Evolutionary conservation across 1,140 invertebrate genomes (phyloP), one percentile per base, ranked within the genome.

Genomic region (Orchestia grillus): DNA sequence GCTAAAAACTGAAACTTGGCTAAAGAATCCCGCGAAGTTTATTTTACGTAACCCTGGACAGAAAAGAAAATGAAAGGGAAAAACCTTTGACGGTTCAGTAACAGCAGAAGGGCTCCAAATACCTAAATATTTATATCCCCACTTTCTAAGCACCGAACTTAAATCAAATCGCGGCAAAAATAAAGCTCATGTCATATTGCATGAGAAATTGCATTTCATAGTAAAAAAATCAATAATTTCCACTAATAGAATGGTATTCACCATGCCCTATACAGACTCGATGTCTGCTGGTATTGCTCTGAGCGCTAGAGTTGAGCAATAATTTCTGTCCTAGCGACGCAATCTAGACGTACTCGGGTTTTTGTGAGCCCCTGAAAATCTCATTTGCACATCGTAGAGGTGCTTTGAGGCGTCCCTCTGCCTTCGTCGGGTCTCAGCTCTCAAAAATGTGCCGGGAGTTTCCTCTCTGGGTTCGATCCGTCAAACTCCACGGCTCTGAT

Each of bases 401-500:
- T 28, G 15, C 62, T 77, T 77, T 77, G 62, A 77, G 62, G 28
- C 11, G 62, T 77, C 62, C 11, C 62, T 77, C 28, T 77, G 62
- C 62, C 62, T 77, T 77, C 62, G 11, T 77, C 62, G 36, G 62
- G 62, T 19, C 62, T 77, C 28, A 77, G 28, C 62, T 77, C 36
- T 77, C 62, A 77, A 77, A 77, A 77, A 77, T 77, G 62, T 77
- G 11, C 62, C 1, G 36, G 62, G 62, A 23, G 15, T 77, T 28
- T 77, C 62, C 62, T 77, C 88, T 94, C 44, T 40, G 44, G 23
- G 36, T 40, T 44, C 44, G 11, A 45, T 47, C 44, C 92, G 44
- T 94, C 92, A 94, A 94, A 94, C 43, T 94, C 44, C 15, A 16
- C 8, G 23, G 92, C 44, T 45, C 44, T 94, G 92, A 94, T 44